phyloP scores from a whole-genome alignment of 2,888 invertebrate genomes.

The Aelia acuminata region DNA sequence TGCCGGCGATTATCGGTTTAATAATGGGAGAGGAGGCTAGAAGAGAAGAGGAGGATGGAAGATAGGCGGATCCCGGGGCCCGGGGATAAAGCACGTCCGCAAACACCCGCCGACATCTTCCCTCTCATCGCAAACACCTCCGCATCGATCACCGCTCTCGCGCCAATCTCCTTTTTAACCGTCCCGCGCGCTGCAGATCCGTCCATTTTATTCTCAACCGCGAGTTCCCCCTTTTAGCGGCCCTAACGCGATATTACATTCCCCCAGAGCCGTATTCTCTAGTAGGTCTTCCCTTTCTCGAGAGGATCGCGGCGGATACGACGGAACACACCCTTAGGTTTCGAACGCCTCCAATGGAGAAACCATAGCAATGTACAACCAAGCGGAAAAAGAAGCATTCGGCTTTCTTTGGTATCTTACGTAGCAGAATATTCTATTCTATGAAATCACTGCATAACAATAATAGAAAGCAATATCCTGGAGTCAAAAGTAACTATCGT shows the following conservation, averaged over 20 bases:
- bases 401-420: not conserved
- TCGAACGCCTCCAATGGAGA: not conserved
- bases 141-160: slow-evolving; percentile 46
- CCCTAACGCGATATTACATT: slow-evolving; percentile 6
- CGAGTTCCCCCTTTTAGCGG: slow-evolving; percentile 36
- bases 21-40: not conserved
- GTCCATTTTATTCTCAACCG: not conserved
- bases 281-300: slow-evolving; percentile 18
- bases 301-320: not conserved
- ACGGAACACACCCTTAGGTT: not conserved
- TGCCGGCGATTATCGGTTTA: slow-evolving; percentile 27
- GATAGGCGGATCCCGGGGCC: not conserved
- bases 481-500: too few species aligned
- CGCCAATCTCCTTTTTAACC: slow-evolving; percentile 58
- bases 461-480: too few species aligned
- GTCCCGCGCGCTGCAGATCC: not conserved
- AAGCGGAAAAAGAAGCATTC: not conserved
- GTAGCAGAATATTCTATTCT: too few species aligned
- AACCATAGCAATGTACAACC: not conserved
- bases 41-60: not conserved
- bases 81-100: slow-evolving; percentile 57
- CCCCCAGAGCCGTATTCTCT: not conserved
- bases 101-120: slow-evolving; percentile 52
- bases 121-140: slow-evolving; percentile 48
- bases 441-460: too few species aligned